These are phyloP conservation scores for Salvelinus alpinus DNA, from an alignment of 2,113 vertebrate species.

Conservation along the genomic window DNA sequence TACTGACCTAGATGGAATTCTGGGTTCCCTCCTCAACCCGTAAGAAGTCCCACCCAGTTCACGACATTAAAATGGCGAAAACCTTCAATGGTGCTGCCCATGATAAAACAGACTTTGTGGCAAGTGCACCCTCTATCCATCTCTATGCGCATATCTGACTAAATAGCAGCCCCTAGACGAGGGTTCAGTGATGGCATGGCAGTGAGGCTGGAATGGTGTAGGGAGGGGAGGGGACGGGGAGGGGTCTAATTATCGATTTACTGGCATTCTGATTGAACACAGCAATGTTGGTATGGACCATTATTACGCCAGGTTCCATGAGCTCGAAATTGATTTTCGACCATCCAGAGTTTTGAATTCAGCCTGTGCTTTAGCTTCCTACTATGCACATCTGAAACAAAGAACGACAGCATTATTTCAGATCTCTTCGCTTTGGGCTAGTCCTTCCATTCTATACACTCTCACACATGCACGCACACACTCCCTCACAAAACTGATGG, in stretches of 20 bases:
- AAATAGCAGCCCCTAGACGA: slow-evolving; percentile 58
- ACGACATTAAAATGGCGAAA: too few relatives aligned
- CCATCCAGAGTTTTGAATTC: slow-evolving; percentile 81
- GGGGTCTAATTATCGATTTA: slow-evolving; percentile 65
- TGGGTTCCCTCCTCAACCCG: too few relatives aligned
- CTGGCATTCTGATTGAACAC: slow-evolving; percentile 69
- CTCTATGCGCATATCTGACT: slow-evolving; percentile 65
- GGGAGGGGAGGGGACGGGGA: slow-evolving; percentile 24
- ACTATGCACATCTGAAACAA: slow-evolving; percentile 84
- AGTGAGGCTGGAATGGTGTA: slow-evolving; percentile 61
- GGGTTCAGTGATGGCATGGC: slow-evolving; percentile 65
- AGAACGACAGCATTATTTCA: slow-evolving; percentile 84
- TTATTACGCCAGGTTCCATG: slow-evolving; percentile 80
- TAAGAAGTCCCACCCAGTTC: too few relatives aligned
- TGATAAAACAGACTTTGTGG: slow-evolving; percentile 40
- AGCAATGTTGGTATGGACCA: slow-evolving; percentile 71
- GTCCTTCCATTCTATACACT: slow-evolving; percentile 60
- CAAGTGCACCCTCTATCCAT: slow-evolving; percentile 10
- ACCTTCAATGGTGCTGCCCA: slow-evolving; percentile 54
- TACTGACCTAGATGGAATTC: too few relatives aligned
- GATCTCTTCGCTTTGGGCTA: slow-evolving; percentile 84
- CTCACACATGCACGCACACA: slow-evolving; percentile 47
- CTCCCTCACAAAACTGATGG: slow-evolving; percentile 38
- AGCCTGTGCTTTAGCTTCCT: slow-evolving; percentile 81
- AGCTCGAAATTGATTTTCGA: slow-evolving; percentile 79